Conservation (phyloP, 2,113 vertebrate species). For the Cathartes aura region DNA sequence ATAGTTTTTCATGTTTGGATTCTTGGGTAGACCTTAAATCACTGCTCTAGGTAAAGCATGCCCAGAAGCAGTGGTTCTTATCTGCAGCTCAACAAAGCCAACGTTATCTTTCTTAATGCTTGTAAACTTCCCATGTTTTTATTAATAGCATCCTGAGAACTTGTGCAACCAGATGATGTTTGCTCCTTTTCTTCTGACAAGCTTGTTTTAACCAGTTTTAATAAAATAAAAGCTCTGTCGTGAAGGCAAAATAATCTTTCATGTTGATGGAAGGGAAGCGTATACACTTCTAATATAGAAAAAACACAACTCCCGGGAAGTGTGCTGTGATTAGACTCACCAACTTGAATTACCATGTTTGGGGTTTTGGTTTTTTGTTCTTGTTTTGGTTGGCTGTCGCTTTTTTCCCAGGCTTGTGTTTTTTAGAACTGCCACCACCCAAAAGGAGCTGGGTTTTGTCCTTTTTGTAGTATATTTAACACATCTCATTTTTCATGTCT, state of each 20-base stretch:
- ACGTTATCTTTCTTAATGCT: background rate
- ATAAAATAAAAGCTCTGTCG: background rate
- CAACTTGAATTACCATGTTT: background rate
- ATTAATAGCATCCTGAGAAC: constrained; percentile 18
- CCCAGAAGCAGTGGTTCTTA: constrained; percentile 34
- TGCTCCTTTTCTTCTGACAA: background rate
- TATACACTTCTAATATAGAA: background rate
- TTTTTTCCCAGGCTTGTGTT: background rate
- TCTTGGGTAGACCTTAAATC: constrained; percentile 12
- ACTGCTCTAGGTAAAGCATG: background rate
- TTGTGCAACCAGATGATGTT: background rate
- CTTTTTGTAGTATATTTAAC: background rate
- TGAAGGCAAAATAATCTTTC: background rate
- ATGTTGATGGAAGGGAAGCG: background rate
- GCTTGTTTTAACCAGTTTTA: constrained; percentile 5
- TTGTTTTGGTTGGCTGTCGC: background rate
- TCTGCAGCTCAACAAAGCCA: background rate
- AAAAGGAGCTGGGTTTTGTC: background rate
- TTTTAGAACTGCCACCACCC: background rate
- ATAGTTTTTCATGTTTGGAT: background rate
- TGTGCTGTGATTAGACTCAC: background rate
- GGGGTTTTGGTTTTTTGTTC: background rate
- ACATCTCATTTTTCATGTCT: background rate
- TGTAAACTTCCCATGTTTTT: constrained; percentile 32
- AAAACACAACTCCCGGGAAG: background rate